Base-by-base conservation (phyloP, 1,140 invertebrate species). In the Philopotamus ludificatus region DNA sequence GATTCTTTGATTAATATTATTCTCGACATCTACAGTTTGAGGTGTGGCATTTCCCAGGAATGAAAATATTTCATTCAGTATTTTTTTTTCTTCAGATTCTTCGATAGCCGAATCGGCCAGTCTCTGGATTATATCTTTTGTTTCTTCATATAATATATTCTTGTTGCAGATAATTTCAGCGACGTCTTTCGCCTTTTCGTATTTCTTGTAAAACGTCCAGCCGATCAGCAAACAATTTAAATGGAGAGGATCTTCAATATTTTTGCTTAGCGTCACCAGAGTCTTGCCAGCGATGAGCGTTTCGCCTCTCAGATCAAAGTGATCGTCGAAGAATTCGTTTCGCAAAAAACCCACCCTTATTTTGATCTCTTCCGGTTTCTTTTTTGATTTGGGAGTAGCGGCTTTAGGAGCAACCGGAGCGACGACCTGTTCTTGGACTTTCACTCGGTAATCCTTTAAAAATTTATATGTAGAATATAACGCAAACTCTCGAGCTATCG, bases 241-340 rank as follows among this genome's bases (percentile, higher is more conserved):
- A 55, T 83, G 83, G 18, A 90, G 67, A 66, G 79, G 70, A 71
- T 86, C 81, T 53, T 81, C 71, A 16, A 77, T 71, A 44, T 74
- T 70, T 72, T 79, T 81, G 8, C 85, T 86, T 70, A 86, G 84
- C 73, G 82, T 84, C 41, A 75, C 79, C 12, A 95, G 75, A 0
- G 91, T 91, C 81, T 95, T 96, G 3, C 93, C 93, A 42, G 89
- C 79, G 25, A 92, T 76, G 74, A 85, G 79, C 39, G 79, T 74
- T 7, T 85, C 81, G 70, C 92, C 84, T 61, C 75, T 82, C 2
- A 94, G 75, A 78, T 95, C 92, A 81, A 95, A 94, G 77, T 96
- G 93, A 74, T 91, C 87, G 79, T 97, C 94, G 77, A 88, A 89
- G 75, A 82, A 90, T 1, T 86, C 85, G 74, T 95, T 95, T 72